A percentile compares a stretch with the other conserved stretches of the same genome.
Conservation (phyloP, 2,797 vertebrate genomes). For the Mareca strepera region DNA sequence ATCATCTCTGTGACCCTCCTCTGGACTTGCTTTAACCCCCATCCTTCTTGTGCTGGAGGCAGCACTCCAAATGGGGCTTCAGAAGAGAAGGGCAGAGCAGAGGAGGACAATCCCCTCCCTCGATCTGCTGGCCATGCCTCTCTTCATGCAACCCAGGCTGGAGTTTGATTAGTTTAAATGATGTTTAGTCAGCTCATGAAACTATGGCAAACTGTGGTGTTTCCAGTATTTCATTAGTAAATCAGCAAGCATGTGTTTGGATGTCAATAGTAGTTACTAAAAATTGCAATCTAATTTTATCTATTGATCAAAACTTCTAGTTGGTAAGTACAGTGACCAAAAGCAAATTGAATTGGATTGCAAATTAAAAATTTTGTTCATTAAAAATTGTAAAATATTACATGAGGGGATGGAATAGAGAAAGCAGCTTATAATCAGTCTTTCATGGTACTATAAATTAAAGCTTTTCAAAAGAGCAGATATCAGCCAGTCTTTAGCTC, state of each 20-base stretch:
- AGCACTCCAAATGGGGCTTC: no score
- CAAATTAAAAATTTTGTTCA: neutral
- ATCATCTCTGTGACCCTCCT: no score
- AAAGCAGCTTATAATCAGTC: neutral
- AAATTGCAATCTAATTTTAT: neutral
- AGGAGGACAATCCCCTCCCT: no score
- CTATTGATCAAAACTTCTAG: neutral
- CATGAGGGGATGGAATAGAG: rapidly evolving
- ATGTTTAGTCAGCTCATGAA: neutral
- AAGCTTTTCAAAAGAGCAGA: neutral
- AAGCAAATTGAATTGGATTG: neutral
- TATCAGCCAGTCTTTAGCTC: neutral
- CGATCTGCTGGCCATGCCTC: no score
- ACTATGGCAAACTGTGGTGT: neutral
- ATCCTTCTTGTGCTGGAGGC: no score
- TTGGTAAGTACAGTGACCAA: neutral
- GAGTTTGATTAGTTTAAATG: neutral
- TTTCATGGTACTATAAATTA: neutral
- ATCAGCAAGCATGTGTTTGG: neutral
- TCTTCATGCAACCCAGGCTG: neutral
- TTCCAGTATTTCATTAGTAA: neutral
- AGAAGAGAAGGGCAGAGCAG: no score
- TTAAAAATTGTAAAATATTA: neutral
- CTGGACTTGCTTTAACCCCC: no score
- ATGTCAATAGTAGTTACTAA: neutral